Base-by-base conservation (phyloP, 2,888 invertebrate species). In the Hermodice carunculata region DNA sequence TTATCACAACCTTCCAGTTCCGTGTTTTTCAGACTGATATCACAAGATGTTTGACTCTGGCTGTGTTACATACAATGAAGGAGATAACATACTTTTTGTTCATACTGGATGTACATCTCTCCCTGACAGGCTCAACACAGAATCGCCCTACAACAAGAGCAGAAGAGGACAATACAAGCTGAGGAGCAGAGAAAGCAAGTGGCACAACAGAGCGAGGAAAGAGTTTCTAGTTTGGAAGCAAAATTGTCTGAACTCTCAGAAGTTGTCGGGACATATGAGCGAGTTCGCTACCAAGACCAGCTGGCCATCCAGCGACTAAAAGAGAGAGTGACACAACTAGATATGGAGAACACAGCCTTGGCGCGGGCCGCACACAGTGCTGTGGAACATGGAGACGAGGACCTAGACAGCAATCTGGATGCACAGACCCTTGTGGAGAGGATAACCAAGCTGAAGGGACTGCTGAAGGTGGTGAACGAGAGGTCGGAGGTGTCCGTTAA, bases 191-290 rank as follows among this genome's bases (percentile, higher is more conserved):
- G 92, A 0, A 89, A 90, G 54, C 89, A 89, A 70, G 88, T 91
- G 40, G 91, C 91, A 64, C 64, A 73, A 89, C 88, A 91, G 1
- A 92, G 93, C 74, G 94, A 94, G 81, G 90, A 92, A 61, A 88
- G 94, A 66, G 93, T 94, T 0, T 91, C 91, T 0, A 88, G 91
- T 53, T 87, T 95, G 56, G 94, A 95, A 85, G 89, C 90, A 3
- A 89, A 91, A 69, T 84, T 94, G 22, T 92, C 94, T 0, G 94
- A 95, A 79, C 85, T 95, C 31, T 94, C 94, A 0, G 90, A 90
- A 61, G 92, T 91, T 0, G 91, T 94, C 2, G 94, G 94, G 0
- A 90, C 89, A 67, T 93, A 94, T 77, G 94, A 94, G 80, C 87
- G 91, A 61, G 83, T 91, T 8, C 86, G 92, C 2, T 90, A 92